Evolutionary conservation across 2,797 vertebrate genomes (phyloP).

Genomic region (Molossus alvarezi): DNA sequence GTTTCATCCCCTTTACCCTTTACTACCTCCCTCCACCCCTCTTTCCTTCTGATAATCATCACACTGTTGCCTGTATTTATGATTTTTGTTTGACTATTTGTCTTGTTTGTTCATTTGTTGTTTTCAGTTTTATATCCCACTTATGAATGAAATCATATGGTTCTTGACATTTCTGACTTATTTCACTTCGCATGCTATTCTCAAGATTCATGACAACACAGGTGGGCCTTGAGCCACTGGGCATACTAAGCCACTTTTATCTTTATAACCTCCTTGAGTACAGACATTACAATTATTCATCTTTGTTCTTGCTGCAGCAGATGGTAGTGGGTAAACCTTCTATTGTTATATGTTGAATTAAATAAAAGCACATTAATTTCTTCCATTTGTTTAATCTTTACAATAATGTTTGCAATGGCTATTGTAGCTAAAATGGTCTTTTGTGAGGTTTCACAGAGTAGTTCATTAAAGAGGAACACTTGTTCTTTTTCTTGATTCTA

Average conservation of each 20-base stretch:
- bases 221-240: background rate
- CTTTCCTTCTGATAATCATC: background rate
- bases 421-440: background rate
- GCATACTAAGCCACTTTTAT: background rate
- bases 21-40: background rate
- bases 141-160: background rate
- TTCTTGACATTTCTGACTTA: background rate
- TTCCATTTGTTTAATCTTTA: background rate
- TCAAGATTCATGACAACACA: background rate
- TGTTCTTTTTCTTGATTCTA: background rate
- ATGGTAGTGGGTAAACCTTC: background rate
- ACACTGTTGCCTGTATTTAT: background rate
- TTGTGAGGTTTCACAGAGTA: background rate
- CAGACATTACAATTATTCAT: background rate
- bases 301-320: background rate
- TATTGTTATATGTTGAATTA: background rate
- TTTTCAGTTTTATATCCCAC: background rate
- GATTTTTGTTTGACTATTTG: background rate
- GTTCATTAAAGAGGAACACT: background rate
- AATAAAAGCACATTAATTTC: background rate
- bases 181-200: background rate
- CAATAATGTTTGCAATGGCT: background rate
- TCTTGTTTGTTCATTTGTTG: background rate
- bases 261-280: background rate
- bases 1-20: background rate